Percentiles rank a stretch among this genome's conserved stretches.
Conservation (phyloP, 2,113 vertebrate genomes). For the Ivindomyrus marchei region DNA sequence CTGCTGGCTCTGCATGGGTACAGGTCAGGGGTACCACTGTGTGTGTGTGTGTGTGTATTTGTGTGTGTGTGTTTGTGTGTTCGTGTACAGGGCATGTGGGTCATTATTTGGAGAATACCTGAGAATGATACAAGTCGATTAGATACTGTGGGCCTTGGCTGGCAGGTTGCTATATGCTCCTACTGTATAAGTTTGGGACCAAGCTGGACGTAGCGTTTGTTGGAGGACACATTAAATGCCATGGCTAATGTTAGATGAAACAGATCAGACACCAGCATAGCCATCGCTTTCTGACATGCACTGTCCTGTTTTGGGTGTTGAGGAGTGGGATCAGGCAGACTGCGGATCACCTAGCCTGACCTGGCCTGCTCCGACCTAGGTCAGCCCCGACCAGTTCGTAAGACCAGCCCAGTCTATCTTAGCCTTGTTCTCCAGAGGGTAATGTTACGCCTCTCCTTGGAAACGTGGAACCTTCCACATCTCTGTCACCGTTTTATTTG, state of each 20-base stretch:
- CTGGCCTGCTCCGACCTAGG: no score
- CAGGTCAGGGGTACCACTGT: not conserved
- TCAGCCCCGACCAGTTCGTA: not conserved
- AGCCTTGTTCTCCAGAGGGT: not conserved
- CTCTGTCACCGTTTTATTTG: not conserved
- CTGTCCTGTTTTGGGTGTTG: not conserved
- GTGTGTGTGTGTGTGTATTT: not conserved
- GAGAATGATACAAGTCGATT: not conserved
- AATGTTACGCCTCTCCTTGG: not conserved
- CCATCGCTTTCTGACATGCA: not conserved
- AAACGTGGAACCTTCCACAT: not conserved
- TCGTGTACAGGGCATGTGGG: not conserved
- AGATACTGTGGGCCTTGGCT: not conserved
- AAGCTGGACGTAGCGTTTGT: not conserved
- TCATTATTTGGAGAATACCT: not conserved
- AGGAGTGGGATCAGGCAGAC: not conserved
- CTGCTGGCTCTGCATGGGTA: not conserved
- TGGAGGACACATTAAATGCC: not conserved
- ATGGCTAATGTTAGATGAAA: not conserved
- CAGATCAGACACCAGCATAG: not conserved
- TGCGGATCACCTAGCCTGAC: not conserved
- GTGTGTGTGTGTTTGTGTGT: conserved; percentile 2
- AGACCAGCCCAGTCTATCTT: not conserved
- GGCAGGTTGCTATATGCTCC: not conserved
- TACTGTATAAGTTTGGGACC: not conserved